Evolutionary conservation across 2,113 vertebrate genomes (phyloP).

Genomic region (Gorsachius goisagi): DNA sequence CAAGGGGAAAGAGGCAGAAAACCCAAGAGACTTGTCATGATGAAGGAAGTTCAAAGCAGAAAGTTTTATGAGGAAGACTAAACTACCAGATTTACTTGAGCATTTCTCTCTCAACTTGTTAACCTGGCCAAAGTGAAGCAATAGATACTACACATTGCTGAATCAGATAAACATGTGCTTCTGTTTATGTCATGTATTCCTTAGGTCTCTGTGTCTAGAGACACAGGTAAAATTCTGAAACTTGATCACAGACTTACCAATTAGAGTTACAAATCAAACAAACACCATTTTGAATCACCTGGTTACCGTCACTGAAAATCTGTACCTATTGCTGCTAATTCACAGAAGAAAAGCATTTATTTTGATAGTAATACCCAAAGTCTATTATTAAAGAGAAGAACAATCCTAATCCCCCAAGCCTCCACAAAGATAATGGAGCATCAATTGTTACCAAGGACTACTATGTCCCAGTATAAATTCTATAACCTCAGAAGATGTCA

Average conservation of each 20-base stretch:
- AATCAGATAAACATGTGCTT: not conserved
- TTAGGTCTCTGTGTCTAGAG: not conserved
- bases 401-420: not conserved
- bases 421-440: accelerated
- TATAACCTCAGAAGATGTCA: not conserved
- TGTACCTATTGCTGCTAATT: not conserved
- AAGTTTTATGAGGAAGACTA: not conserved
- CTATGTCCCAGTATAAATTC: not conserved
- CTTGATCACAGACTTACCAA: not conserved
- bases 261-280: not conserved
- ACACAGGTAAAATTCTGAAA: not conserved
- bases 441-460: not conserved
- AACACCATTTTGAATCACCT: not conserved
- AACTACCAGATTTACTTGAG: not conserved
- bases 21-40: not conserved
- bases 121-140: not conserved
- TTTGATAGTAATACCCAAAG: not conserved
- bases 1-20: not conserved
- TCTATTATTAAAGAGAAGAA: not conserved
- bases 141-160: not conserved
- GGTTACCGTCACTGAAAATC: not conserved
- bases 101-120: not conserved
- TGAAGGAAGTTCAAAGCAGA: not conserved
- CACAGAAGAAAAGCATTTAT: not conserved
- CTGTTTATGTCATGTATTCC: not conserved